phyloP scores from a whole-genome alignment of 2,888 invertebrate species.

The Copidosoma aretas region DNA sequence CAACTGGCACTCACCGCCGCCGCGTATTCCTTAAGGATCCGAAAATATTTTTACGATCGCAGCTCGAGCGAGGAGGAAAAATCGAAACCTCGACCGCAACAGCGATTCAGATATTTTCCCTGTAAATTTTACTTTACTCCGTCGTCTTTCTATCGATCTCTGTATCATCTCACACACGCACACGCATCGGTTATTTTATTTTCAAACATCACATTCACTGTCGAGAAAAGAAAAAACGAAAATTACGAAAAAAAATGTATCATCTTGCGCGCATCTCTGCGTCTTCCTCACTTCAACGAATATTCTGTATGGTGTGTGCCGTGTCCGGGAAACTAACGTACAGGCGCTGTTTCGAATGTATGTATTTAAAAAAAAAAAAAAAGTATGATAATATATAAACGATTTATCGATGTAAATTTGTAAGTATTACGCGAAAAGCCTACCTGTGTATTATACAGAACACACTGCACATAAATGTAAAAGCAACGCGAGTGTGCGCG shows the following conservation, averaged over 20 bases:
- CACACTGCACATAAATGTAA: conserved; percentile 41
- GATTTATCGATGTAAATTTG: conserved; percentile 28
- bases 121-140: conserved; percentile 12
- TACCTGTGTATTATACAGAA: conserved; percentile 48
- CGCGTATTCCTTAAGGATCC: conserved; percentile 41
- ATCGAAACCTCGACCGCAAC: no score
- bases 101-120: background rate
- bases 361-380: no score
- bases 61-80: no score
- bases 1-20: conserved; percentile 61
- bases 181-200: no score
- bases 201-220: no score
- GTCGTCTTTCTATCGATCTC: conserved; percentile 8
- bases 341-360: no score
- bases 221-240: no score
- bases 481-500: conserved; percentile 12
- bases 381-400: no score
- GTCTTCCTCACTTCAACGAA: conserved; percentile 18
- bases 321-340: no score
- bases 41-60: conserved; percentile 17
- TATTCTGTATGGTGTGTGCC: background rate
- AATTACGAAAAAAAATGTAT: background rate
- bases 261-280: conserved; percentile 13
- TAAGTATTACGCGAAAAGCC: conserved; percentile 48
- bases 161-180: background rate